Percentiles rank a stretch among this genome's conserved stretches.
Conservation (phyloP, 2,888 invertebrate genomes). For the Eumacrocentrus americanus region DNA sequence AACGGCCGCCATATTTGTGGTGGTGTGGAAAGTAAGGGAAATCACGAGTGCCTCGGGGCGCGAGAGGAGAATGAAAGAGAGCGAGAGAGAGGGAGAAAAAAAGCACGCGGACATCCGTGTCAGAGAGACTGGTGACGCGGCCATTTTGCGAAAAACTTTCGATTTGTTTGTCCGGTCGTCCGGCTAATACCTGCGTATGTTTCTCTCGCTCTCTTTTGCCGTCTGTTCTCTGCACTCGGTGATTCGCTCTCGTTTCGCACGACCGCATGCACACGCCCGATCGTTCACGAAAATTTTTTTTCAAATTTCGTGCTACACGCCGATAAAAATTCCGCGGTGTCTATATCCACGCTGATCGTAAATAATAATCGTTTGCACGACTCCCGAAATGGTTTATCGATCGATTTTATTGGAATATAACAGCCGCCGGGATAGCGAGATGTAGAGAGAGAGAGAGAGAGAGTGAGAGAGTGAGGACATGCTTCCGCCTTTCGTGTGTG, state of each 20-base stretch:
- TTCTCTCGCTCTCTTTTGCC: slow-evolving; percentile 21
- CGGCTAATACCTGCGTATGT: slow-evolving; percentile 24
- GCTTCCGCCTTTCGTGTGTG: too few relatives aligned
- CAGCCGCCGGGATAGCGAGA: too few relatives aligned
- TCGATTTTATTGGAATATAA: slow-evolving; percentile 23
- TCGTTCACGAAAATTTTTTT: slow-evolving; percentile 18
- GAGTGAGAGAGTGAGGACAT: too few relatives aligned
- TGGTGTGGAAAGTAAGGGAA: slow-evolving; percentile 59
- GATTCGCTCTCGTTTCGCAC: slow-evolving; percentile 43
- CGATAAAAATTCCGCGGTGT: slow-evolving; percentile 23
- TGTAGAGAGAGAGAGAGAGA: not conserved
- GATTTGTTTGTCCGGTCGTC: slow-evolving; percentile 44
- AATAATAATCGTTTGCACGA: slow-evolving; percentile 24
- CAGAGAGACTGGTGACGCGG: slow-evolving; percentile 44
- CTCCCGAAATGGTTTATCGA: slow-evolving; percentile 21
- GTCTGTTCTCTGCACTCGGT: slow-evolving; percentile 23
- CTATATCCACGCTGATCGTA: slow-evolving; percentile 10
- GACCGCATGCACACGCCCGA: slow-evolving; percentile 54
- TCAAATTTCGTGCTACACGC: slow-evolving; percentile 4
- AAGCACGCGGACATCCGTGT: slow-evolving; percentile 57
- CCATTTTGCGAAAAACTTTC: slow-evolving; percentile 62
- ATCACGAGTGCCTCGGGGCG: slow-evolving; percentile 56
- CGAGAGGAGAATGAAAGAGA: too few relatives aligned
- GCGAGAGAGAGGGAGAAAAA: slow-evolving; percentile 29
- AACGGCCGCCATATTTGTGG: slow-evolving; percentile 61